These are phyloP conservation scores for Girardinichthys multiradiatus DNA, from an alignment of 2,113 vertebrate species.

Conservation along the genomic window DNA sequence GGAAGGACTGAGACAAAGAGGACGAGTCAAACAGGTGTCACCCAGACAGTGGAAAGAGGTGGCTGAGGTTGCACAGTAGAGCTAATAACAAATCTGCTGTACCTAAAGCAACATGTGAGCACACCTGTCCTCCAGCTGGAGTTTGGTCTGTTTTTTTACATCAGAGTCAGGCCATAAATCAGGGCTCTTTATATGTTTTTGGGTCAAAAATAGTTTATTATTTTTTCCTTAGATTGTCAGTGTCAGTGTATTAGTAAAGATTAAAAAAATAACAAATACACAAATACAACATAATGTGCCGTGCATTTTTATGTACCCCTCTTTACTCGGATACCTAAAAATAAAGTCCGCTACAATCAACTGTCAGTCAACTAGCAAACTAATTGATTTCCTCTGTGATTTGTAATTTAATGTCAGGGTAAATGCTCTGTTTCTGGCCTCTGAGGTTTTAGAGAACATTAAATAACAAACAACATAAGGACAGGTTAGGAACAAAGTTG, in stretches of 20 bases:
- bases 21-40: slow-evolving; percentile 53
- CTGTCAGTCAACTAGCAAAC: too few relatives aligned
- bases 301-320: neutral
- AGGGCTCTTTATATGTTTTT: neutral
- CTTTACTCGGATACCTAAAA: too few relatives aligned
- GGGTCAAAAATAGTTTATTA: neutral
- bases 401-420: too few relatives aligned
- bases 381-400: too few relatives aligned
- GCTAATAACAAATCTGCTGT: slow-evolving; percentile 13
- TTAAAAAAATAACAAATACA: neutral
- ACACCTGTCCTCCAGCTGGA: neutral
- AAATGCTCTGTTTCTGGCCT: too few relatives aligned
- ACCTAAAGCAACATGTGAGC: neutral
- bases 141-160: neutral
- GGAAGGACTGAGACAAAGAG: slow-evolving; percentile 36
- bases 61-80: slow-evolving; percentile 28
- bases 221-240: neutral
- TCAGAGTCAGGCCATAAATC: neutral
- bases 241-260: neutral
- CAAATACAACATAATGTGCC: neutral
- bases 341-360: too few relatives aligned
- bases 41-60: slow-evolving; percentile 48
- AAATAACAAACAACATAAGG: too few relatives aligned
- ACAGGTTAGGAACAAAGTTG: too few relatives aligned
- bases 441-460: too few relatives aligned